phyloP scores from a whole-genome alignment of 2,888 invertebrate species.

The Cryptosula pallasiana region DNA sequence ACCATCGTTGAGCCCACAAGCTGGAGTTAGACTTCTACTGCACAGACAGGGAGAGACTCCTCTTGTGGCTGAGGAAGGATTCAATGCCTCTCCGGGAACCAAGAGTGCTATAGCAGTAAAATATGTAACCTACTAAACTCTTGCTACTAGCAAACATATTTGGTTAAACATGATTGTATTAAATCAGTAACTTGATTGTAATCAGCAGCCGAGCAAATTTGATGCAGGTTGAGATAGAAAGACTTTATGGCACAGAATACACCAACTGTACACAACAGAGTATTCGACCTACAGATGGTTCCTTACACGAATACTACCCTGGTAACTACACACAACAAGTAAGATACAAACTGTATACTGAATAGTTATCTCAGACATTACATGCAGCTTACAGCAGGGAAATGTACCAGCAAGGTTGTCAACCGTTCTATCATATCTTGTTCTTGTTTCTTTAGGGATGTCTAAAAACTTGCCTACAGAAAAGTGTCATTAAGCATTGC shows the following conservation, averaged over 20 bases:
- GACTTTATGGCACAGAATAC: neutral
- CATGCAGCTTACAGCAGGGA: too few species aligned
- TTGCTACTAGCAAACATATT: too few species aligned
- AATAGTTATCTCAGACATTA: too few species aligned
- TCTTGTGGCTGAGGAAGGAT: slow-evolving; percentile 20
- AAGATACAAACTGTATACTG: too few species aligned
- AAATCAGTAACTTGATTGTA: too few species aligned
- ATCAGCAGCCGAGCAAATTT: neutral
- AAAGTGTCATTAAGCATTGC: neutral
- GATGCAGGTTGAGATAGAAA: neutral
- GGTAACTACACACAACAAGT: slow-evolving; percentile 20
- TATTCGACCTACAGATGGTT: neutral
- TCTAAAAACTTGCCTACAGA: neutral
- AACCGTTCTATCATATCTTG: too few species aligned
- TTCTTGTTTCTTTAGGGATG: slow-evolving; percentile 5
- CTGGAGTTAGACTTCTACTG: slow-evolving; percentile 9
- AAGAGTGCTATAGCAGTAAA: slow-evolving; percentile 3
- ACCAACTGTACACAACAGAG: neutral
- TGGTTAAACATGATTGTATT: too few species aligned
- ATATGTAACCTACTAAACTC: slow-evolving; percentile 9
- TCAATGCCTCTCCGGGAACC: slow-evolving; percentile 1
- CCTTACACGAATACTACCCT: slow-evolving; percentile 3
- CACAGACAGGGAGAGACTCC: slow-evolving; percentile 18
- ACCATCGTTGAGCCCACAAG: neutral
- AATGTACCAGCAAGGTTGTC: too few species aligned